Percentiles rank a stretch among this genome's conserved stretches.
Evolutionary conservation across 2,113 vertebrate genomes (phyloP).

Genomic region (Lethenteron camtschaticum): DNA sequence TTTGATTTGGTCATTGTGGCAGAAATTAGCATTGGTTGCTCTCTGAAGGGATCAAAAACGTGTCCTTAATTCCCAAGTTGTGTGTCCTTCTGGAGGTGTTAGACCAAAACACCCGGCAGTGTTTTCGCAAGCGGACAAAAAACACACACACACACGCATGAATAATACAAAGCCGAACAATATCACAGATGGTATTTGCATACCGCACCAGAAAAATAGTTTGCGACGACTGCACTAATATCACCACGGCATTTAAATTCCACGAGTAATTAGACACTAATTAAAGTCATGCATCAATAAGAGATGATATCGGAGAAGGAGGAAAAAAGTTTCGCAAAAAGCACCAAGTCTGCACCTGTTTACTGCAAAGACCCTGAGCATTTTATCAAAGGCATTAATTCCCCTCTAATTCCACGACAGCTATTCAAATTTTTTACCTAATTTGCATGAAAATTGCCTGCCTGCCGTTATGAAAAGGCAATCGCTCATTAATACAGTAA

Average conservation of each 20-base stretch:
- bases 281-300: slow-evolving; percentile 5
- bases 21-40: too few relatives aligned
- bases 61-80: too few relatives aligned
- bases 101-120: too few relatives aligned
- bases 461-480: not conserved
- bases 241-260: slow-evolving; percentile 1
- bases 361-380: not conserved
- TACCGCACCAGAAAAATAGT: too few relatives aligned
- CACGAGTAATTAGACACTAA: slow-evolving; percentile 5
- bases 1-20: too few relatives aligned
- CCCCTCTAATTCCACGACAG: slow-evolving; percentile 2
- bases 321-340: not conserved
- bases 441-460: slow-evolving; percentile 4
- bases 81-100: too few relatives aligned
- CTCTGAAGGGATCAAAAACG: too few relatives aligned
- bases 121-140: too few relatives aligned
- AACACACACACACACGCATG: too few relatives aligned
- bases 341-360: slow-evolving; percentile 3
- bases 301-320: not conserved
- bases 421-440: not conserved
- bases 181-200: too few relatives aligned
- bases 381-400: slow-evolving; percentile 5
- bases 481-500: slow-evolving; percentile 4
- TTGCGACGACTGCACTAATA: too few relatives aligned
- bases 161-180: too few relatives aligned